Base-by-base conservation (phyloP, 2,797 vertebrate species). In the Argyrosomus regius region DNA sequence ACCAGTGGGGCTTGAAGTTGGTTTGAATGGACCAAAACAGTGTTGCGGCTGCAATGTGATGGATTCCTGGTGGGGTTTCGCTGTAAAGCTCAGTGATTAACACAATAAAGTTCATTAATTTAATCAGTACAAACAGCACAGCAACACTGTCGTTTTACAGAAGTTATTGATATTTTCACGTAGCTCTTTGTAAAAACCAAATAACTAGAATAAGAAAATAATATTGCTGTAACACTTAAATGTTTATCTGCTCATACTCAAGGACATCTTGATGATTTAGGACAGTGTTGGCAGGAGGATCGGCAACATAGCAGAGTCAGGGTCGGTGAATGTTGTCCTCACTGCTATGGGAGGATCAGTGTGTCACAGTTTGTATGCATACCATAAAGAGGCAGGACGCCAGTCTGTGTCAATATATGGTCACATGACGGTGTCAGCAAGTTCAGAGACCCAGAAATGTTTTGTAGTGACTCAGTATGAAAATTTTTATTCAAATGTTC, bases 231-330 rank as follows among this genome's bases (percentile, higher is more conserved):
- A 45, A 68, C 35, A 28, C 58, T 28, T n/a, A 5, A 54, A 14
- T 2, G 26, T 62, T 10, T 6, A 39, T 50, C 16, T 26, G 31
- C 22, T 18, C 35, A 53, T 43, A n/a, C 26, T 53, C 11, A 43
- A 50, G 57, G 63, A 52, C 63, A 39, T 66, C 20, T 22, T 52
- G 28, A 52, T 65, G 28, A 6, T 31, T 31, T 22, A 49, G 62
- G 18, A 50, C 31, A 17, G n/a, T 20, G 16, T 54, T 54, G n/a
- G 50, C 50, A 54, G 35, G 35, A 54, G 16, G 16, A n/a, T 43
- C 39, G 1, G 20, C 5, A 22, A 22, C n/a, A 46, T 46, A 4
- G 56, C 35, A 60, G 35, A 7, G 41, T 65, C 46, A 35, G 17
- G 46, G 3, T 48, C 24, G 3, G 10, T 39, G 41, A 49, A 61